These are phyloP conservation scores for Strigamia crassipes DNA, from an alignment of 2,888 invertebrate genomes.

Conservation along the genomic window DNA sequence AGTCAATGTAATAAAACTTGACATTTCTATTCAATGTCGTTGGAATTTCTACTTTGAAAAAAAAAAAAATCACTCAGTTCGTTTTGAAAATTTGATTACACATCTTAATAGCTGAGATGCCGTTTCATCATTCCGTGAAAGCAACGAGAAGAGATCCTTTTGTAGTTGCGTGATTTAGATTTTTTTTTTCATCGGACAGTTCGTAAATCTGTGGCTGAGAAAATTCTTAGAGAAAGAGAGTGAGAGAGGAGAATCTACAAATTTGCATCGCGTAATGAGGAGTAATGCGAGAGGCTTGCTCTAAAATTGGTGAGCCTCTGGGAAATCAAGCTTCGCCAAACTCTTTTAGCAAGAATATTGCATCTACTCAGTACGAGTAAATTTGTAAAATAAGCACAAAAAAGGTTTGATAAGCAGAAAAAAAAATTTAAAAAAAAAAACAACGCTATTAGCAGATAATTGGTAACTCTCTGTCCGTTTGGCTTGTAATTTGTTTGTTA, in stretches of 20 bases:
- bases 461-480: slow-evolving; percentile 5
- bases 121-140: background rate
- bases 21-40: background rate
- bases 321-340: slow-evolving; percentile 30
- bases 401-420: slow-evolving; percentile 27
- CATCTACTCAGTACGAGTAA: slow-evolving; percentile 27
- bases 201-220: slow-evolving; percentile 20
- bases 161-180: background rate
- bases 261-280: slow-evolving; percentile 27
- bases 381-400: slow-evolving; percentile 30
- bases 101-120: background rate
- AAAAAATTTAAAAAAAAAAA: background rate
- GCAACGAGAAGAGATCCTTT: background rate
- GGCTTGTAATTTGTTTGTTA: slow-evolving; percentile 26
- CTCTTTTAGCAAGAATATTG: slow-evolving; percentile 22
- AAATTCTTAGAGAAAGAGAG: background rate
- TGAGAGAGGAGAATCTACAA: slow-evolving; percentile 11
- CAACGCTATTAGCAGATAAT: slow-evolving; percentile 1
- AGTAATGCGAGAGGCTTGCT: slow-evolving; percentile 30
- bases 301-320: slow-evolving; percentile 22
- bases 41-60: background rate
- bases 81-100: background rate
- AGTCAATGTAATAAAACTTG: background rate
- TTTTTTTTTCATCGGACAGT: slow-evolving; percentile 13
- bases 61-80: background rate